Percentiles rank a stretch among this genome's conserved stretches.
phyloP scores from a whole-genome alignment of 2,888 invertebrate species.

The Xanthia icteritia region DNA sequence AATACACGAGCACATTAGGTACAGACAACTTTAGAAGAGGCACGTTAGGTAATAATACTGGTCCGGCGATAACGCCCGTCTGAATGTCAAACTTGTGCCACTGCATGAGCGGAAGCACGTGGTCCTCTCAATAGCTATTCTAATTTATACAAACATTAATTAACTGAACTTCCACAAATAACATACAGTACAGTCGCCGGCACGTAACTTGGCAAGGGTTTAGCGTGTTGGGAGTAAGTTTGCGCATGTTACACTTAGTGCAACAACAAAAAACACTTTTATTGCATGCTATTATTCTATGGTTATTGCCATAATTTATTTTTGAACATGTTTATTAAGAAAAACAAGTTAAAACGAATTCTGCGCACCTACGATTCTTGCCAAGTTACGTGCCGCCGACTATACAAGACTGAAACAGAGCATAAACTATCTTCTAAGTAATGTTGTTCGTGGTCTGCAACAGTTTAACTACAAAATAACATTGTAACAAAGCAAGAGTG shows the following conservation, averaged over 20 bases:
- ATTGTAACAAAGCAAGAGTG: conserved; percentile 1
- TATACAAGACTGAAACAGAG: neutral
- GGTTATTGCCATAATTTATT: too few relatives aligned
- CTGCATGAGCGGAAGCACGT: conserved; percentile 20
- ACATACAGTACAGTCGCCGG: too few relatives aligned
- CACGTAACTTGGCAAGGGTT: too few relatives aligned
- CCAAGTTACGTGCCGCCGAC: too few relatives aligned
- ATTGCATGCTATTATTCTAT: too few relatives aligned
- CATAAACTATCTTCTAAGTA: neutral
- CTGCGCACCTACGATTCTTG: too few relatives aligned
- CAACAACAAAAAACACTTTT: too few relatives aligned
- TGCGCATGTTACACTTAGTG: too few relatives aligned
- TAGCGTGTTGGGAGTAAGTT: too few relatives aligned
- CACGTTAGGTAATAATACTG: conserved; percentile 31
- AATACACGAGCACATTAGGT: neutral
- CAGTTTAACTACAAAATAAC: conserved; percentile 9
- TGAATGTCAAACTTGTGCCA: conserved; percentile 1
- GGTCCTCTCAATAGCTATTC: conserved; percentile 5
- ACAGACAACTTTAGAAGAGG: conserved; percentile 15
- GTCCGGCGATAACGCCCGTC: conserved; percentile 22
- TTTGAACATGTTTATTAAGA: too few relatives aligned
- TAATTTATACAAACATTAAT: neutral
- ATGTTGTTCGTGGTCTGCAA: neutral
- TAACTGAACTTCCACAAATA: neutral
- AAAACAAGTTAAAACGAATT: too few relatives aligned